Conservation (phyloP, 2,113 vertebrate species). For the Australoheros scitulus region DNA sequence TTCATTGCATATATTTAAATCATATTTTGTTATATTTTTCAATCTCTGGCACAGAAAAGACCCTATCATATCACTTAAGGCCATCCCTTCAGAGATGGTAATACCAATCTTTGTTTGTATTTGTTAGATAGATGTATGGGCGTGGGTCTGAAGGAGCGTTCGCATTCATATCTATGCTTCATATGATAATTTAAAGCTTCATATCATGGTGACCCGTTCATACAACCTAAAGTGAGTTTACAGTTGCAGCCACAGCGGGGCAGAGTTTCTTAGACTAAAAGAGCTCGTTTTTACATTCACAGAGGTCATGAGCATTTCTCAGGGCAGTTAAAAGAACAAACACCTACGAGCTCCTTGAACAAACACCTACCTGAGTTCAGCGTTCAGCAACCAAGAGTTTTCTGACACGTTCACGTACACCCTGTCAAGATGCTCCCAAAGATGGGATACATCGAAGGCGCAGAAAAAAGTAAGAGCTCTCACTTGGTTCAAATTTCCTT, state of each 20-base stretch:
- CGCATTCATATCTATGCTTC: too few species aligned
- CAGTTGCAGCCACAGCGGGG: not conserved
- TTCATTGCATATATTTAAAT: not conserved
- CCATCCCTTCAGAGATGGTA: too few species aligned
- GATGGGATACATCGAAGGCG: not conserved
- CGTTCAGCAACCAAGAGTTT: not conserved
- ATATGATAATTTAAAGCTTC: not conserved
- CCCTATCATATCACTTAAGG: too few species aligned
- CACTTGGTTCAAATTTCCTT: conserved; percentile 1
- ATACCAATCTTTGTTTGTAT: too few species aligned
- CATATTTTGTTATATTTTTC: too few species aligned
- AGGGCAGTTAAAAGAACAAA: not conserved
- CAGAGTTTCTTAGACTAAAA: not conserved
- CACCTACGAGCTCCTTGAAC: not conserved
- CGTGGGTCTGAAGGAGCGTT: too few species aligned
- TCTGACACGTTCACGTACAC: not conserved
- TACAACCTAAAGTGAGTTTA: not conserved
- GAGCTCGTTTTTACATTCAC: not conserved
- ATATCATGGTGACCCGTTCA: not conserved
- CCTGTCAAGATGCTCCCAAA: conserved; percentile 8
- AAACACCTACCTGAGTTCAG: not conserved
- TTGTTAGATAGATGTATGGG: too few species aligned
- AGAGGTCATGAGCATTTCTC: not conserved
- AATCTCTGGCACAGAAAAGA: too few species aligned
- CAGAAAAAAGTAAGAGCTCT: not conserved